Percentiles rank a stretch among this genome's conserved stretches.
Conservation (phyloP, 2,888 invertebrate genomes). For the Spisula subtruncata region DNA sequence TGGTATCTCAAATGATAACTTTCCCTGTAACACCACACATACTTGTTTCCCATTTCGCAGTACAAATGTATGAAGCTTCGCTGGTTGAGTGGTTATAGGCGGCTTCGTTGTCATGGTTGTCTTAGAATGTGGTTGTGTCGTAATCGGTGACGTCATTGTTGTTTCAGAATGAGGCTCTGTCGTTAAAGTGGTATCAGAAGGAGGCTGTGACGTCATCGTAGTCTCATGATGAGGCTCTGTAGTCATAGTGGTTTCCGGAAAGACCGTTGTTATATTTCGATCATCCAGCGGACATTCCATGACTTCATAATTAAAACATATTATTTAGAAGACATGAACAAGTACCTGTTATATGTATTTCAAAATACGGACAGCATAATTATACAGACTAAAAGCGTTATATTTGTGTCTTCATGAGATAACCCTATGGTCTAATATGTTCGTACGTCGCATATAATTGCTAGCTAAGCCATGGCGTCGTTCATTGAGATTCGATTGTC, state of each 20-base stretch:
- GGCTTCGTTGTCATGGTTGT: slow-evolving; percentile 26
- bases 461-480: too few species aligned
- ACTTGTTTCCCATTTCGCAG: slow-evolving; percentile 27
- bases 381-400: too few species aligned
- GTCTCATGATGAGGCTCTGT: slow-evolving; percentile 18
- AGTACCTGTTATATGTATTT: too few species aligned
- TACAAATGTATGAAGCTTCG: slow-evolving; percentile 1
- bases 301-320: background rate
- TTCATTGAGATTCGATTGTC: too few species aligned
- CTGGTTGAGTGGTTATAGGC: background rate
- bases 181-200: background rate
- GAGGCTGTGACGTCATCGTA: background rate
- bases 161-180: slow-evolving; percentile 13
- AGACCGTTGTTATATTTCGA: background rate
- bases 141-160: slow-evolving; percentile 29
- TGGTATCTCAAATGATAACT: slow-evolving; percentile 23
- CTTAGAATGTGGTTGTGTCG: slow-evolving; percentile 10
- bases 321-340: too few species aligned
- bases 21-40: slow-evolving; percentile 24
- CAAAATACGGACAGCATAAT: too few species aligned
- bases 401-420: too few species aligned
- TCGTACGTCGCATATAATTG: too few species aligned
- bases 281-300: background rate
- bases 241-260: slow-evolving; percentile 11
- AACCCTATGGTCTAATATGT: too few species aligned